Evolutionary conservation across 2,888 invertebrate genomes (phyloP).

Genomic region (Drosophila prolongata): DNA sequence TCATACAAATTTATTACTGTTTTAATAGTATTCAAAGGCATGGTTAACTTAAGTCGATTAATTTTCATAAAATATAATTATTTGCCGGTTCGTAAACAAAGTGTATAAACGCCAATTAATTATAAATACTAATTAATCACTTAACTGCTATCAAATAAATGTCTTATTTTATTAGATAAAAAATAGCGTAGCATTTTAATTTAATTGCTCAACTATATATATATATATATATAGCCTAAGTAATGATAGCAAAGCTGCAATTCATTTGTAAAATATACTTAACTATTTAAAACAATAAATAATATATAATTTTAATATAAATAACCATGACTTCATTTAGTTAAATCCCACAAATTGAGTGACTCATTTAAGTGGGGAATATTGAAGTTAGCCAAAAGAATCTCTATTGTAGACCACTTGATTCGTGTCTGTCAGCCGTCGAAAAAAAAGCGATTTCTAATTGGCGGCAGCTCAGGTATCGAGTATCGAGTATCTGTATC

Average conservation of each 20-base stretch:
- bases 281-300: too few relatives aligned
- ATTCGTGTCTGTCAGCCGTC: slow-evolving; percentile 23
- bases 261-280: too few relatives aligned
- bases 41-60: slow-evolving; percentile 2
- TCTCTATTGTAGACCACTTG: slow-evolving; percentile 15
- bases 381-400: not conserved
- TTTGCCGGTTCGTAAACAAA: not conserved
- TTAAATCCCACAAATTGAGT: too few relatives aligned
- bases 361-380: slow-evolving; percentile 1
- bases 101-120: not conserved
- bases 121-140: not conserved
- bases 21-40: not conserved
- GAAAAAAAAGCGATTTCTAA: slow-evolving; percentile 19
- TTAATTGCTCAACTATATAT: too few relatives aligned
- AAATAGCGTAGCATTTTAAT: too few relatives aligned
- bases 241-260: too few relatives aligned
- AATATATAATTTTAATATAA: too few relatives aligned
- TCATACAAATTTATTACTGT: slow-evolving; percentile 7
- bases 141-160: not conserved
- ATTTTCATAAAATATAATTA: slow-evolving; percentile 2
- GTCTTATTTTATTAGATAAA: not conserved
- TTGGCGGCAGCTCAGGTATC: slow-evolving; percentile 13
- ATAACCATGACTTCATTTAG: too few relatives aligned
- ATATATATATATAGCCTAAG: too few relatives aligned
- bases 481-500: slow-evolving; percentile 3